Percentiles rank a stretch among this genome's conserved stretches.
Evolutionary conservation across 2,888 invertebrate species (phyloP).

Genomic region (Drosophila subsilvestris): DNA sequence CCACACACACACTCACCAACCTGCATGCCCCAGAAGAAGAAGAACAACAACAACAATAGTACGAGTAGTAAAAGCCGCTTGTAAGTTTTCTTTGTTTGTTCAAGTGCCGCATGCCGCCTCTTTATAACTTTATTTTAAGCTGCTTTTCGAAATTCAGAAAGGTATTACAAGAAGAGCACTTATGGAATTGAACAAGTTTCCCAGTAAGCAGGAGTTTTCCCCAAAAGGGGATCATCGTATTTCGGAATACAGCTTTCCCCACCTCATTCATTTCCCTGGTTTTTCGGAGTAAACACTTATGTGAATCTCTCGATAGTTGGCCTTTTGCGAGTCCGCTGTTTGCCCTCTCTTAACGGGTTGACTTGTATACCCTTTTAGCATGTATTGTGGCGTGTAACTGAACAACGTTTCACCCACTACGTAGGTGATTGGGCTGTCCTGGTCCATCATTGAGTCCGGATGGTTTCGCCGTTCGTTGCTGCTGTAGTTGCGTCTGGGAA

Average conservation of each 20-base stretch:
- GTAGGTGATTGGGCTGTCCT: too few relatives aligned
- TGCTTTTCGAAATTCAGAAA: slow-evolving; percentile 31
- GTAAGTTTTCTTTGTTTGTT: slow-evolving; percentile 38
- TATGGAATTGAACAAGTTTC: slow-evolving; percentile 33
- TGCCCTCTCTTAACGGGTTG: not conserved
- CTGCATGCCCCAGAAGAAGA: too few relatives aligned
- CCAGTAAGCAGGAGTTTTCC: not conserved
- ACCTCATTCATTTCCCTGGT: not conserved
- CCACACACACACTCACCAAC: not conserved
- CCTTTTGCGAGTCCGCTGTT: not conserved
- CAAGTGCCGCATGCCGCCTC: slow-evolving; percentile 47
- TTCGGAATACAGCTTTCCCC: not conserved
- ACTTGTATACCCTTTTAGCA: not conserved
- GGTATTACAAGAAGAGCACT: slow-evolving; percentile 27
- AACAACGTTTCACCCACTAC: too few relatives aligned
- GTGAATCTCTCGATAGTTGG: not conserved
- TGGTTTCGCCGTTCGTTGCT: too few relatives aligned
- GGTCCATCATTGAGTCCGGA: too few relatives aligned
- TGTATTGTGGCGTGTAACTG: too few relatives aligned
- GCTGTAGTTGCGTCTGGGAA: too few relatives aligned
- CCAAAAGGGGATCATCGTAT: not conserved
- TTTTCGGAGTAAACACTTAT: not conserved
- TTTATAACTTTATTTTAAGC: slow-evolving; percentile 63
- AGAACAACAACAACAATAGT: slow-evolving; percentile 26
- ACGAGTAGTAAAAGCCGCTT: slow-evolving; percentile 11